Conservation (phyloP, 2,797 vertebrate species). For the Parambassis ranga region DNA sequence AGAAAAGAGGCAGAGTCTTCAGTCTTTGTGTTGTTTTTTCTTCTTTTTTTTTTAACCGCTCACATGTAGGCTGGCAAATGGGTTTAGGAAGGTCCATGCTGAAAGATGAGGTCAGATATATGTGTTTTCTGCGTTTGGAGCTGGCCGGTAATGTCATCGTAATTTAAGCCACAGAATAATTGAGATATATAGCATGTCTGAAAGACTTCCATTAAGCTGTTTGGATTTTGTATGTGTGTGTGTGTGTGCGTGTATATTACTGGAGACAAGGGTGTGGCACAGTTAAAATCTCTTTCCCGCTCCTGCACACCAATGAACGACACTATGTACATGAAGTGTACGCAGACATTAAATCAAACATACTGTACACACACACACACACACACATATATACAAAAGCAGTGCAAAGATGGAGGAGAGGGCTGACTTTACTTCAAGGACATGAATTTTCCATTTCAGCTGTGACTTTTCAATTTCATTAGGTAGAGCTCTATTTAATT, state of each 20-base stretch:
- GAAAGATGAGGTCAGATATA: constrained; percentile 77
- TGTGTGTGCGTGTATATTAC: constrained; percentile 87
- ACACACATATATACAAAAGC: background rate
- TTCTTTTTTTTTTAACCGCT: no score
- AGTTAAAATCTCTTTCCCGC: constrained; percentile 68
- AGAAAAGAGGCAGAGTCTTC: constrained; percentile 72
- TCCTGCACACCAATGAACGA: constrained; percentile 38
- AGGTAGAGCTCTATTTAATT: constrained; percentile 54
- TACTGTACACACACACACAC: background rate
- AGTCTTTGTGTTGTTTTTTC: constrained; percentile 76
- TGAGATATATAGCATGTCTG: constrained; percentile 90
- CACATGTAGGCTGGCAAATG: constrained; percentile 69
- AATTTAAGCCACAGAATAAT: constrained; percentile 95
- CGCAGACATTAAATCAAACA: constrained; percentile 39
- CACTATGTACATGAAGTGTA: constrained; percentile 28
- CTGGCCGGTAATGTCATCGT: constrained; percentile 82
- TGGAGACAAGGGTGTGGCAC: constrained; percentile 89
- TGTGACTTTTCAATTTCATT: constrained; percentile 54
- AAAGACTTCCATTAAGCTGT: constrained; percentile 88
- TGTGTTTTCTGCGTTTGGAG: constrained; percentile 72
- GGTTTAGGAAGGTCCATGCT: constrained; percentile 68
- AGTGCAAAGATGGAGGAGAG: constrained; percentile 3
- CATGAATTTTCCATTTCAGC: constrained; percentile 59
- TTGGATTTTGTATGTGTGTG: constrained; percentile 59
- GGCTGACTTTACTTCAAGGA: constrained; percentile 58